Base-by-base conservation (phyloP, 2,113 vertebrate genomes). In the Halichoerus grypus region DNA sequence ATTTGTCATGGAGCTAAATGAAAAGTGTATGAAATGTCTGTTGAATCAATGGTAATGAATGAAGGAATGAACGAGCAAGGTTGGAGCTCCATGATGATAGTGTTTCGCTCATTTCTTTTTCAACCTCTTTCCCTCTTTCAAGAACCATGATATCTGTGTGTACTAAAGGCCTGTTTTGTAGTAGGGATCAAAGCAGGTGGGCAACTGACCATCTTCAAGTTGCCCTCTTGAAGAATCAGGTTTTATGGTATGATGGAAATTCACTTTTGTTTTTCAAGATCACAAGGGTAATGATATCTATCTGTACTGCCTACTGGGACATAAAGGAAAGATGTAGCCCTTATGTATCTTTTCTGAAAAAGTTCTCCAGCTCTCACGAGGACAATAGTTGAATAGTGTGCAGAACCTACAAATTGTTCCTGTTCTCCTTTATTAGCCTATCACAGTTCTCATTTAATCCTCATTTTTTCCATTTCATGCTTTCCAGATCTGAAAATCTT, bases 231-330 rank as follows among this genome's bases (percentile, higher is more conserved):
- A 86, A 90, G 24, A 95, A 80, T 94, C 55, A 82, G 28, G 61
- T 63, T 91, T 83, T 86, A 79, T 10, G 26, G 18, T 79, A 36
- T 51, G 13, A 72, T 72, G 36, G 28, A 55, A 95, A 89, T 69
- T 91, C 89, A 24, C 4, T 91, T 95, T 89, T 88, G 46, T 94
- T 96, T 71, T 77, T 76, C 26, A 97, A 39, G 46, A 72, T 87
- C 74, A 63, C 42, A 71, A 91, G 51, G 24, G 7, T 76, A 76
- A 33, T 88, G 31, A 26, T 77, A 72, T 33, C 2, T 67, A n/a
- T 76, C 76, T 61, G 42, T 55, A 65, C 63, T 31, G 7, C 5
- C 57, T 53, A 88, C 7, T 79, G 74, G 49, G 53, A 67, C 13
- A 39, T 46, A 57, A 57, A 92, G n/a, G 26, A 53, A 91, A 80